Conservation (phyloP, 1,140 invertebrate genomes). For the Drosophila obscura region DNA sequence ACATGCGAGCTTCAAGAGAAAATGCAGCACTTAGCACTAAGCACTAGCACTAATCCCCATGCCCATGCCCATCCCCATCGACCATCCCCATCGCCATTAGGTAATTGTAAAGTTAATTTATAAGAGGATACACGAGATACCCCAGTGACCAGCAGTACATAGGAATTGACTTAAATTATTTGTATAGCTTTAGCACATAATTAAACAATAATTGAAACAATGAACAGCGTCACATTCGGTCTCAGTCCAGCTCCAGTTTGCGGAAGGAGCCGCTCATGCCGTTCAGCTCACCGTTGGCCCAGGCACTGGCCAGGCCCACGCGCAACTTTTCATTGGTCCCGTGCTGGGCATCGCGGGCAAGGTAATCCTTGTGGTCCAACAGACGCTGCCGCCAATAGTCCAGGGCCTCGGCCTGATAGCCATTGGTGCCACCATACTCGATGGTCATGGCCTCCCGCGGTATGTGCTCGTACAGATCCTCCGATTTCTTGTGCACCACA, state of each 20-base stretch:
- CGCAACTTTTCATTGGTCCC: conserved; percentile 86
- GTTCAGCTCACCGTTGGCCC: conserved; percentile 59
- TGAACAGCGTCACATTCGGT: background rate
- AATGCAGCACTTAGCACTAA: conserved; percentile 70
- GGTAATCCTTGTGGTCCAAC: conserved; percentile 83
- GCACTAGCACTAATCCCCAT: conserved; percentile 29
- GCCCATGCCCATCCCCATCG: background rate
- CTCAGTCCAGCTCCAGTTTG: conserved; percentile 73
- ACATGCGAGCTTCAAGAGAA: conserved; percentile 74
- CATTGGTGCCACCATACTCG: conserved; percentile 86
- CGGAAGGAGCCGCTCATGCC: conserved; percentile 85
- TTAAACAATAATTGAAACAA: conserved; percentile 46
- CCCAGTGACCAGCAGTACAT: conserved; percentile 52
- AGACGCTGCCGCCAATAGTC: conserved; percentile 85
- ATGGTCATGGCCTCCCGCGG: conserved; percentile 85
- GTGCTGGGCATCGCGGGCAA: conserved; percentile 85
- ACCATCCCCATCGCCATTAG: conserved; percentile 23
- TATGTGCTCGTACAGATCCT: conserved; percentile 84
- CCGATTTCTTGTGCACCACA: conserved; percentile 84
- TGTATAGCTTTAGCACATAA: conserved; percentile 63
- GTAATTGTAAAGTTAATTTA: conserved; percentile 62
- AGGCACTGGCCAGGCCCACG: conserved; percentile 54
- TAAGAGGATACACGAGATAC: conserved; percentile 77
- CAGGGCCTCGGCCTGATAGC: conserved; percentile 83
- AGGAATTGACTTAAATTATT: conserved; percentile 57